phyloP scores from a whole-genome alignment of 2,113 vertebrate genomes.

The Oophaga pumilio region DNA sequence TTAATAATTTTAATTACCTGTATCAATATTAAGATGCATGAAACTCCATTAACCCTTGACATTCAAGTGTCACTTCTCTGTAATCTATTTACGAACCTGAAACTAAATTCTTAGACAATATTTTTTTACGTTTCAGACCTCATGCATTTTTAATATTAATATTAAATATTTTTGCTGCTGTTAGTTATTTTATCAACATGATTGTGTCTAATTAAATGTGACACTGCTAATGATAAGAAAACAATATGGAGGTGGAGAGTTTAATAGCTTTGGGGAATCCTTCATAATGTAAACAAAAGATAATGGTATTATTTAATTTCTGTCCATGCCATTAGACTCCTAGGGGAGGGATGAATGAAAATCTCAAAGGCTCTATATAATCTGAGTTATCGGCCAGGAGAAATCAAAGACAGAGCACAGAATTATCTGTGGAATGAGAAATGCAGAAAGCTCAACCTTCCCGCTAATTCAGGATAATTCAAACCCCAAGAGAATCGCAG shows the following conservation, averaged over 20 bases:
- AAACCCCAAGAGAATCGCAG: slow-evolving; percentile 39
- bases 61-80: background rate
- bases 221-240: slow-evolving; percentile 60
- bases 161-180: slow-evolving; percentile 54
- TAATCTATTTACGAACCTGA: background rate
- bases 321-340: slow-evolving; percentile 53
- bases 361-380: slow-evolving; percentile 33
- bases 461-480: slow-evolving; percentile 43
- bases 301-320: slow-evolving; percentile 53
- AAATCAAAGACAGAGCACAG: slow-evolving; percentile 34
- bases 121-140: background rate
- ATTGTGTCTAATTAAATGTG: slow-evolving; percentile 60
- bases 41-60: too few species aligned
- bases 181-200: slow-evolving; percentile 48
- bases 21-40: too few species aligned
- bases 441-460: slow-evolving; percentile 35
- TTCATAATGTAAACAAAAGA: slow-evolving; percentile 32
- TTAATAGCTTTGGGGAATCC: slow-evolving; percentile 40
- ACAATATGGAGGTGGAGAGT: slow-evolving; percentile 50
- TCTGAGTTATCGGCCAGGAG: background rate
- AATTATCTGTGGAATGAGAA: slow-evolving; percentile 44
- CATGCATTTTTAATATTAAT: slow-evolving; percentile 20
- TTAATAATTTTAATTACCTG: too few species aligned
- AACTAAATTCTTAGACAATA: background rate
- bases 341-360: slow-evolving; percentile 35